Evolutionary conservation across 2,113 vertebrate species (phyloP), one percentile per base, ranked within the genome.

Genomic region (Agapornis roseicollis): DNA sequence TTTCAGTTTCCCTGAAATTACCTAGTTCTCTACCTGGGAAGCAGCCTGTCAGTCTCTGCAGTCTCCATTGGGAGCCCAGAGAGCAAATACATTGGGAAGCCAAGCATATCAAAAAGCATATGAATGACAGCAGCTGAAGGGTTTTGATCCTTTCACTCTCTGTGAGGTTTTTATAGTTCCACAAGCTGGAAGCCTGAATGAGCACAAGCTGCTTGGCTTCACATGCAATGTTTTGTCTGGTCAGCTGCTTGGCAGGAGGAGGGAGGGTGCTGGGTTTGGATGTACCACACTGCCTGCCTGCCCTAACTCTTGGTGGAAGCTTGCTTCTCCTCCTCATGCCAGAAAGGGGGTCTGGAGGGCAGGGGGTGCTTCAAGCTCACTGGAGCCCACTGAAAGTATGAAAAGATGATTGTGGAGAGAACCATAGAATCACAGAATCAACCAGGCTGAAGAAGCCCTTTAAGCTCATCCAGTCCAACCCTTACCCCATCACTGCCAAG

Each of bases 201-300:
- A 70, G 49, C 2, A 44, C 56, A 29, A 69, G 70, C 66, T 69
- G 79, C 81, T 91, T 79, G 93, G 85, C 88, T 92, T 92, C 60
- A 20, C 42, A 60, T 1, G 4, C 65, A 91, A 33, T 13, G 2
- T 68, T 74, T 42, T 27, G 13, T 7, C 63, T 39, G 55, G 49
- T 80, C 80, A 90, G 87, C 68, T 68, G 31, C 55, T 63, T 33
- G 79, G 80, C 76, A 55, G 27, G 24, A 63, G 50, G 33, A 91
- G 31, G n/a, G 24, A 33, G 49, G 23, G 11, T 4, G 9, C 23
- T 85, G 65, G 3, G 27, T 78, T 58, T 25, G 37, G 50, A 33
- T 7, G 28, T 23, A 80, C 23, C 3, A 1, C 6, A 2, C 56
- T 44, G 53, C 44, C 25, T 58, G 74, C 61, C 66, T 41, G 74